These are phyloP conservation scores for Crotalus helleri DNA, from an alignment of 2,113 vertebrate species.

Conservation along the genomic window DNA sequence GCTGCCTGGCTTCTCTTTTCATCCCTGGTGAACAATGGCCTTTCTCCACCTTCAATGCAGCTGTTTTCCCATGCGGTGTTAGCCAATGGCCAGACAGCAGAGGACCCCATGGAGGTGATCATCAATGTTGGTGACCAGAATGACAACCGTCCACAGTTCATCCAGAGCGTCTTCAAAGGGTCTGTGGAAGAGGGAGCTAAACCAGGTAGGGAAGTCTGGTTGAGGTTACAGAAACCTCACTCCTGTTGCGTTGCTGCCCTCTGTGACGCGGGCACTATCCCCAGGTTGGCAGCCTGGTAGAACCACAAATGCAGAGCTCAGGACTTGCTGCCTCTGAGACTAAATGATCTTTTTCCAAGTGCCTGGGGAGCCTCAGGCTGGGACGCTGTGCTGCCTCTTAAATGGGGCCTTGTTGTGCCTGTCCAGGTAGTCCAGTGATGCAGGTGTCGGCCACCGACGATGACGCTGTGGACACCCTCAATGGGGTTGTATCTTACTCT, in stretches of 20 bases:
- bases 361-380: too few species aligned
- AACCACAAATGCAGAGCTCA: too few species aligned
- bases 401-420: too few species aligned
- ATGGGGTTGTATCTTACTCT: too few species aligned
- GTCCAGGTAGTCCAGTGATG: too few species aligned
- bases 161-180: neutral
- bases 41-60: neutral
- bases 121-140: neutral
- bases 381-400: too few species aligned
- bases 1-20: neutral
- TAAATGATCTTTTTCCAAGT: too few species aligned
- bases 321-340: too few species aligned
- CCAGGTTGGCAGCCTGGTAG: too few species aligned
- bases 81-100: neutral
- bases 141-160: neutral
- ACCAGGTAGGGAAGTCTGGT: constrained; percentile 56
- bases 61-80: neutral
- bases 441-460: too few species aligned
- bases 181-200: constrained; percentile 62
- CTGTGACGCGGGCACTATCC: neutral
- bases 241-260: neutral
- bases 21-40: neutral
- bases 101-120: neutral
- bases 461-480: accelerated
- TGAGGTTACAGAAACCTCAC: neutral